Percentiles rank a stretch among this genome's conserved stretches.
phyloP scores from a whole-genome alignment of 1,140 invertebrate species.

The Orius insidiosus region DNA sequence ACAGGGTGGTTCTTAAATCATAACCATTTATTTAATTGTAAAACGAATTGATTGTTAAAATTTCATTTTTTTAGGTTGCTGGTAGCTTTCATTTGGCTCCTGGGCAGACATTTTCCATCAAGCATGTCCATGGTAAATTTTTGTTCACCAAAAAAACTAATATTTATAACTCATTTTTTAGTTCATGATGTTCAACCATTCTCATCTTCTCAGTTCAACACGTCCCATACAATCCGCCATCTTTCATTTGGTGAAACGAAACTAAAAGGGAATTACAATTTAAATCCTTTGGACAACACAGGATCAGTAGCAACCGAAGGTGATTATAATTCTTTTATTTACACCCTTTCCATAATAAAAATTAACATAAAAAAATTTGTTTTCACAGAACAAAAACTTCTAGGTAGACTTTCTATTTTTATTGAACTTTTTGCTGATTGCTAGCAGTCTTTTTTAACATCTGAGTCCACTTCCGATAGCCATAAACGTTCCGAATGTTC shows the following conservation, averaged over 20 bases:
- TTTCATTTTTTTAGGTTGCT: constrained; percentile 42
- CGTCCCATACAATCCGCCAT: constrained; percentile 77
- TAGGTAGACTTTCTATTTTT: constrained; percentile 2
- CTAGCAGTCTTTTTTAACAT: constrained; percentile 35
- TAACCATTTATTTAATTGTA: too few species aligned
- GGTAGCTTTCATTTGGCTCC: constrained; percentile 97
- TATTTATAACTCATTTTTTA: constrained; percentile 24
- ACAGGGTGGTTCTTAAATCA: too few species aligned
- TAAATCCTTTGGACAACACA: constrained; percentile 74
- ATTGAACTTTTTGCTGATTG: not conserved
- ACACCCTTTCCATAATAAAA: not conserved
- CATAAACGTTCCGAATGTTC: constrained; percentile 96
- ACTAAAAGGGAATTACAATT: constrained; percentile 12
- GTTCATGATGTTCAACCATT: constrained; percentile 88
- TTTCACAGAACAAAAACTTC: not conserved
- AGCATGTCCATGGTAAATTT: constrained; percentile 69
- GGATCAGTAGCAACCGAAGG: constrained; percentile 50
- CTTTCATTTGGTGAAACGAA: constrained; percentile 67
- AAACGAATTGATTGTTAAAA: too few species aligned
- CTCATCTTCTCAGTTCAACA: constrained; percentile 71
- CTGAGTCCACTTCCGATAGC: constrained; percentile 66
- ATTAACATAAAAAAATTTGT: constrained; percentile 3
- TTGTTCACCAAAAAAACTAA: constrained; percentile 1
- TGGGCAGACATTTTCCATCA: constrained; percentile 81
- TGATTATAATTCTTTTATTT: constrained; percentile 28